Conservation (phyloP, 2,888 invertebrate genomes). For the Amphimallon solstitiale region DNA sequence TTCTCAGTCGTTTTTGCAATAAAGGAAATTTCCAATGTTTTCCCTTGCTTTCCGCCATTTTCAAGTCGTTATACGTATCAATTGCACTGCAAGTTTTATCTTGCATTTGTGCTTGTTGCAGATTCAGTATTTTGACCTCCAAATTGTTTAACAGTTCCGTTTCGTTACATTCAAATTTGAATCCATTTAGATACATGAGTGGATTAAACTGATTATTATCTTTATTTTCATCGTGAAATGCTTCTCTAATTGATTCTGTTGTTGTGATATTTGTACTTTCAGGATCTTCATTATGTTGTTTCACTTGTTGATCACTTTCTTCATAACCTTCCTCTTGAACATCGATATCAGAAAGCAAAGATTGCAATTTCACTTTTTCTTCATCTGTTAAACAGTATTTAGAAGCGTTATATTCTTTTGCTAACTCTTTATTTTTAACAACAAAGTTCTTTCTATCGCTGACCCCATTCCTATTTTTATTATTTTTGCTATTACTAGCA, state of each 20-base stretch:
- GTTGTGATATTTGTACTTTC: background rate
- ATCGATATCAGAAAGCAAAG: conserved; percentile 45
- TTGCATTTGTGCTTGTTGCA: background rate
- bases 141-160: conserved; percentile 12
- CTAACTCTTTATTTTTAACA: conserved; percentile 46
- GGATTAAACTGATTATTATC: background rate
- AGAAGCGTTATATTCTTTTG: conserved; percentile 40
- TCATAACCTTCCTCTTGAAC: conserved; percentile 6
- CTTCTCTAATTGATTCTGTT: background rate
- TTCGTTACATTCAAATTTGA: conserved; percentile 26
- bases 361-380: conserved; percentile 45
- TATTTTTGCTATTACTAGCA: background rate
- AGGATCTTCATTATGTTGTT: background rate
- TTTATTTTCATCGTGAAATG: background rate
- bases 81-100: background rate
- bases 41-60: conserved; percentile 36
- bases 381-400: conserved; percentile 46
- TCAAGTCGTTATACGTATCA: conserved; percentile 26
- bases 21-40: conserved; percentile 42
- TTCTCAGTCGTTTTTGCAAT: conserved; percentile 38
- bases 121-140: conserved; percentile 21
- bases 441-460: conserved; percentile 42
- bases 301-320: background rate
- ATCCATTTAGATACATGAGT: conserved; percentile 2
- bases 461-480: conserved; percentile 26